phyloP scores from a whole-genome alignment of 2,888 invertebrate species.

The Leuctra nigra region DNA sequence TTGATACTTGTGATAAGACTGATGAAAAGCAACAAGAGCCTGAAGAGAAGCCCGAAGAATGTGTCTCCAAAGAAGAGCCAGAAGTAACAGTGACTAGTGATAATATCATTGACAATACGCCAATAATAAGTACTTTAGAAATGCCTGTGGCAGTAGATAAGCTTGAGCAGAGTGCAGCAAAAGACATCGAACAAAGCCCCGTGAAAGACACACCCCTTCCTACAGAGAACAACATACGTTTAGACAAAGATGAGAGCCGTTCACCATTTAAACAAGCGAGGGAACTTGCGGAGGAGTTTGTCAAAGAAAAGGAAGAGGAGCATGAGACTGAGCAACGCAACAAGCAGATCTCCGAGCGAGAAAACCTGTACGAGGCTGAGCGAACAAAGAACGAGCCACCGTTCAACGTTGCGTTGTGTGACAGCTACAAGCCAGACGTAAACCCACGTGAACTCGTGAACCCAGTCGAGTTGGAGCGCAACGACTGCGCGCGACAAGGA shows the following conservation, averaged over 20 bases:
- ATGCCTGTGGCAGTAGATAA: neutral
- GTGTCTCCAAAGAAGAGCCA: no score
- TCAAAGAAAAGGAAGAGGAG: constrained; percentile 14
- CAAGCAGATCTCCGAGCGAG: neutral
- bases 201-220: neutral
- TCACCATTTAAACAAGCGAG: constrained; percentile 14
- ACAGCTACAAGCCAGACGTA: neutral
- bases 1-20: neutral
- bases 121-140: no score
- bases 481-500: neutral
- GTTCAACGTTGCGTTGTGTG: neutral
- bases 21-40: neutral
- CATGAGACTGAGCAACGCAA: constrained; percentile 10
- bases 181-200: neutral
- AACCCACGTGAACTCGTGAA: neutral
- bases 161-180: neutral
- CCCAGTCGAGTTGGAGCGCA: neutral
- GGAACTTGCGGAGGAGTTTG: constrained; percentile 7
- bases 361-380: neutral
- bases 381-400: neutral
- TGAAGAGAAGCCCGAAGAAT: neutral
- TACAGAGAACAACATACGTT: neutral
- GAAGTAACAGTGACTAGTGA: no score
- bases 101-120: no score
- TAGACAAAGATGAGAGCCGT: constrained; percentile 7